phyloP scores from a whole-genome alignment of 1,140 invertebrate genomes.

The Camponotus vicinus region DNA sequence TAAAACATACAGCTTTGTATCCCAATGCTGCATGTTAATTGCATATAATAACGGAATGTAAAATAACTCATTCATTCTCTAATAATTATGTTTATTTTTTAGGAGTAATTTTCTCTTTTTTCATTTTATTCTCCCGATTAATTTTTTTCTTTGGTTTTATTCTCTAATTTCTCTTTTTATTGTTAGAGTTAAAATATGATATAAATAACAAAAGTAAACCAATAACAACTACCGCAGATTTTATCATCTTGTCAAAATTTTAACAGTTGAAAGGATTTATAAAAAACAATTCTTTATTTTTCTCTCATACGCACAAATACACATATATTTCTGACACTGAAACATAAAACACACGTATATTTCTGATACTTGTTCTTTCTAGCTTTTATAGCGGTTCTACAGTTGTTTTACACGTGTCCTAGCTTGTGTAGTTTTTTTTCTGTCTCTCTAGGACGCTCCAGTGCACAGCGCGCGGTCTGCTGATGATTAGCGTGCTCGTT shows the following conservation, averaged over 20 bases:
- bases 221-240: slow-evolving; percentile 18
- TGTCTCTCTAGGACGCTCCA: slow-evolving; percentile 65
- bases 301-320: slow-evolving; percentile 10
- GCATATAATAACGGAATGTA: slow-evolving; percentile 6
- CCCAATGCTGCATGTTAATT: background rate
- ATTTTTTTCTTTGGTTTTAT: background rate
- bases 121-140: background rate
- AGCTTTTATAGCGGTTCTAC: slow-evolving; percentile 49
- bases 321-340: background rate
- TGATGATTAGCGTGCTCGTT: slow-evolving; percentile 85
- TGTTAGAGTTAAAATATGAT: background rate
- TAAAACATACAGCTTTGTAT: background rate
- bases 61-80: slow-evolving; percentile 7
- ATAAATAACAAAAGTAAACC: slow-evolving; percentile 15
- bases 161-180: background rate
- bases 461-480: slow-evolving; percentile 71
- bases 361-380: slow-evolving; percentile 71
- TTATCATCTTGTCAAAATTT: slow-evolving; percentile 35
- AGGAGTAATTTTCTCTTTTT: too few relatives aligned
- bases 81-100: background rate
- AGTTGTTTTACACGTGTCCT: slow-evolving; percentile 48
- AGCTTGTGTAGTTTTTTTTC: slow-evolving; percentile 50
- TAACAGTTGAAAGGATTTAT: slow-evolving; percentile 60
- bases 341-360: slow-evolving; percentile 15
- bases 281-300: slow-evolving; percentile 54